A percentile compares a stretch with the other conserved stretches of the same genome.
phyloP scores from a whole-genome alignment of 2,797 vertebrate genomes.

The Loriculus beryllinus region DNA sequence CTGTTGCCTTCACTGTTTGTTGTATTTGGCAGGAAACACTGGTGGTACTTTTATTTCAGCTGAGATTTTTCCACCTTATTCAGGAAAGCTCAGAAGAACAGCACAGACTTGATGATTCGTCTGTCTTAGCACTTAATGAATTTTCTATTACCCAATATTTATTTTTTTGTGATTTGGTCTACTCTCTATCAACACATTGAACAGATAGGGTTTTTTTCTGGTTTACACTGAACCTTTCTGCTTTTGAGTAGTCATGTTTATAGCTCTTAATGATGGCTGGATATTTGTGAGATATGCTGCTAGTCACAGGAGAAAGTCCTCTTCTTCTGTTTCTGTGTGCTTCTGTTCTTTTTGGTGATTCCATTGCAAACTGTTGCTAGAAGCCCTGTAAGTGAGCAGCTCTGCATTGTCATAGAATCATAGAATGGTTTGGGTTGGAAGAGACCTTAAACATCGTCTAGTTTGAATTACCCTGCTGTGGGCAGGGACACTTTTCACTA shows the following conservation, averaged over 20 bases:
- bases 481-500: background rate
- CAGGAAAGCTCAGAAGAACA: background rate
- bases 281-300: background rate
- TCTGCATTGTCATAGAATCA: background rate
- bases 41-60: background rate
- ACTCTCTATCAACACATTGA: background rate
- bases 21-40: conserved; percentile 4
- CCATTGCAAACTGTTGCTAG: background rate
- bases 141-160: background rate
- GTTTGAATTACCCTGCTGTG: background rate
- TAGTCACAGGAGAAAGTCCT: background rate
- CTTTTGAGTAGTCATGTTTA: background rate
- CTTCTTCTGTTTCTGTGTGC: background rate
- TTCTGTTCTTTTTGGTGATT: background rate
- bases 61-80: conserved; percentile 25
- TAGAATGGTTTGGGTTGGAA: background rate
- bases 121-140: background rate
- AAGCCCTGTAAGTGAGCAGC: background rate
- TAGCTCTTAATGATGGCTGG: background rate
- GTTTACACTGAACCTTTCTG: background rate
- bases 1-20: conserved; percentile 30
- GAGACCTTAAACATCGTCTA: background rate
- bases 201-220: background rate
- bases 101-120: background rate
- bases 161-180: background rate